Base-by-base conservation (phyloP, 2,888 invertebrate species). In the Cacoxenus indagator region DNA sequence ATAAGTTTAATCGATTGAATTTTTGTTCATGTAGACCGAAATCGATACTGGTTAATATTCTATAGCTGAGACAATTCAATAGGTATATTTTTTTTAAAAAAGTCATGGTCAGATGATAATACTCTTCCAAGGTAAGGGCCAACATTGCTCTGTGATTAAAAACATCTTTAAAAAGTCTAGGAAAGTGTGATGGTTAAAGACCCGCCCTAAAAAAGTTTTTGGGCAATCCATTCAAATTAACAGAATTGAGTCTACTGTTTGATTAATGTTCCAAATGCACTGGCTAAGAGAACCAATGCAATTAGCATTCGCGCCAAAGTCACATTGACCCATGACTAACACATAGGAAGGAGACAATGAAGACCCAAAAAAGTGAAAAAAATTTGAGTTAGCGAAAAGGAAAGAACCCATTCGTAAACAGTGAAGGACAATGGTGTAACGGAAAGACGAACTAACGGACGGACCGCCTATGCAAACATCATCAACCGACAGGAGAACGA, bases 361-460 rank as follows among this genome's bases (percentile, higher is more conserved):
- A 46, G 17, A 1, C 31, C 9, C 22, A n/a, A n/a, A n/a, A n/a
- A n/a, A n/a, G n/a, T n/a, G 31, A 8, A 31, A 31, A 31, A 9
- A 31, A 31, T 37, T 14, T 11, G 14, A 37, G 14, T 11, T 37
- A 37, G 37, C 14, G 14, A 37, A 8, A 37, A 37, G 37, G 37
- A 43, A 26, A 62, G 45, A 45, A 43, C 64, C 51, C 64, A 46
- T 54, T 69, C 67, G 71, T 76, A 80, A 80, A 76, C 82, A 81
- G 75, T 70, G 68, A 67, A 68, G 69, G 71, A 75, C 79, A 77
- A 72, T 76, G 74, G 55, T 1, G 24, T 6, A 27, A 26, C 14
- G 27, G 55, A 11, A 11, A 26, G 27, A 26, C n/a, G 19, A 27
- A 55, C 55, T 26, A 19, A 54, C 54, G n/a, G 2, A n/a, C 6